Percentiles rank a stretch among this genome's conserved stretches.
phyloP scores from a whole-genome alignment of 2,888 invertebrate genomes.

The Epistrophella euchroma region DNA sequence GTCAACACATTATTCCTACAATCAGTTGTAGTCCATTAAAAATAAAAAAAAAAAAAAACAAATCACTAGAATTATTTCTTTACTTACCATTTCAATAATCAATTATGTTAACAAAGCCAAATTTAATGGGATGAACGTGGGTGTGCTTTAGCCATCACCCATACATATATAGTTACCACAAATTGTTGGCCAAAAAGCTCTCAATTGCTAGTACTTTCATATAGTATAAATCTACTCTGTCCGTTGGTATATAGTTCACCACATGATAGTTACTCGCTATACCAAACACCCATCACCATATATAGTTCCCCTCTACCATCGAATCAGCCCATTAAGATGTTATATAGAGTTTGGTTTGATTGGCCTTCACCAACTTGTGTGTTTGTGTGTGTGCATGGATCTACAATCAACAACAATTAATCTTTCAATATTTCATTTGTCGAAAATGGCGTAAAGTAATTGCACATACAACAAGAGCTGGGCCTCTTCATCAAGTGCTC shows the following conservation, averaged over 20 bases:
- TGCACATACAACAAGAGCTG: conserved; percentile 50
- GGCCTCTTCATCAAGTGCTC: conserved; percentile 44
- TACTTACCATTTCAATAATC: not conserved
- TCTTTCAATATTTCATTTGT: conserved; percentile 75
- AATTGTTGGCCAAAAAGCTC: conserved; percentile 44
- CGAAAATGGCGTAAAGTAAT: conserved; percentile 74
- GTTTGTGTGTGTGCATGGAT: conserved; percentile 10
- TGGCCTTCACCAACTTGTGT: not conserved
- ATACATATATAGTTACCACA: conserved; percentile 17
- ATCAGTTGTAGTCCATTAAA: too few relatives aligned
- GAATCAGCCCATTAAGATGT: conserved; percentile 64
- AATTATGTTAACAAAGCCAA: conserved; percentile 41
- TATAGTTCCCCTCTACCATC: not conserved
- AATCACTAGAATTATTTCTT: not conserved
- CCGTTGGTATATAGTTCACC: conserved; percentile 20
- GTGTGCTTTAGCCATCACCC: not conserved
- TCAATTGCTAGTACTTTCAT: conserved; percentile 47
- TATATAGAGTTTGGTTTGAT: conserved; percentile 37
- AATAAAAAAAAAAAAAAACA: not conserved
- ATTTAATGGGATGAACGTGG: conserved; percentile 6
- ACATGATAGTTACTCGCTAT: conserved; percentile 36
- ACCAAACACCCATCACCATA: conserved; percentile 4
- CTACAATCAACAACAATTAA: conserved; percentile 73
- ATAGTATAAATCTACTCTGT: conserved; percentile 48
- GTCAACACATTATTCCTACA: too few relatives aligned